Base-by-base conservation (phyloP, 2,888 invertebrate species). In the Zootermopsis nevadensis region DNA sequence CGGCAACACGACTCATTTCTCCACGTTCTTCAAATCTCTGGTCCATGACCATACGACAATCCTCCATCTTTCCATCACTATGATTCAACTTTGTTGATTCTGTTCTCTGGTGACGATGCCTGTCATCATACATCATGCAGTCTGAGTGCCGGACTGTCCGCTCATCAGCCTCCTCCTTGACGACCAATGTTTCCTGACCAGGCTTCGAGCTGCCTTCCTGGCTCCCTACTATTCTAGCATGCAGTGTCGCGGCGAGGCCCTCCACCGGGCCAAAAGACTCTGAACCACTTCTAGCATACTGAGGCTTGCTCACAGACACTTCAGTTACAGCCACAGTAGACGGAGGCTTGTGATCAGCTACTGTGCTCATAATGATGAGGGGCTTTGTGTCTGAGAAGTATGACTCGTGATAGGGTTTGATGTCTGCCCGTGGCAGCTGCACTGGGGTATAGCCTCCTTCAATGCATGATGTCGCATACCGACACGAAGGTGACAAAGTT, bases 191-290 rank as follows among this genome's bases (percentile, higher is more conserved):
- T 88, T 82, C 89, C 88, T n/a, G 88, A 87, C 85, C 89, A n/a
- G 87, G 85, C 53, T 89, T 89, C 22, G 86, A 74, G 42, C 92
- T 82, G 91, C 92, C 88, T 92, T 92, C 90, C 91, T 93, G 90
- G 90, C 93, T 89, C 90, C 93, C 86, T 91, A 96, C 91, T 86
- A 96, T 95, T 86, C 96, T 93, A 84, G 95, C 95, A 88, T 96
- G 96, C 85, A 96, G 89, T 82, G 95, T 95, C 80, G 96, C 96
- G 35, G 97, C 96, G 84, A 97, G 89, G 84, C 97, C 96, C 93
- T 92, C 92, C 10, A 91, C 88, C 2, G 90, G 90, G 60, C 66
- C 84, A 72, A 82, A 82, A 27, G 81, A 66, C 30, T 80, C 83
- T 22, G 77, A 38, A 42, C 27, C 35, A n/a, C 67, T 66, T 67